Evolutionary conservation across 2,797 vertebrate species (phyloP).

Genomic region (Gastrophryne carolinensis): DNA sequence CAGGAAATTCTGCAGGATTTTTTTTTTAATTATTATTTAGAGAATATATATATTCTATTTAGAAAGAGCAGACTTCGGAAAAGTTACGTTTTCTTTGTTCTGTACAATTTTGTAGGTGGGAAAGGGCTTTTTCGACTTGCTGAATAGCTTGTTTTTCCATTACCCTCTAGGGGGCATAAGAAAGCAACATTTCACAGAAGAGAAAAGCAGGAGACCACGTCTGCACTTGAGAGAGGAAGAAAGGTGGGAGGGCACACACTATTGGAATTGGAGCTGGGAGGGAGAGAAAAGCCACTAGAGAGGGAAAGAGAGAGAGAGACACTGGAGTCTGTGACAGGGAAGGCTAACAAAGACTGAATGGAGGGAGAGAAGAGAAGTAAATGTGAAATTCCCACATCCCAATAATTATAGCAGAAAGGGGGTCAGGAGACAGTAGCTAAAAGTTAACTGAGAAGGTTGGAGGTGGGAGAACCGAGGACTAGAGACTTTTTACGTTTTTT

Average conservation of each 20-base stretch:
- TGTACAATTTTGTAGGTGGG: background rate
- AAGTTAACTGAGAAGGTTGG: constrained; percentile 4
- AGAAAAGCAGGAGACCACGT: constrained; percentile 38
- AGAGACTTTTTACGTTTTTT: background rate
- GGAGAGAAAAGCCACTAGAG: background rate
- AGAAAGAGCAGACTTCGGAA: too few species aligned
- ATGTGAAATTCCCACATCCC: background rate
- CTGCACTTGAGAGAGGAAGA: constrained; percentile 17
- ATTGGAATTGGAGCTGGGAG: constrained; percentile 8
- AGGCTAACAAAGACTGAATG: constrained; percentile 17
- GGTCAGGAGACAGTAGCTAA: constrained; percentile 5
- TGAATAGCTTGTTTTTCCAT: background rate
- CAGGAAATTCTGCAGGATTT: too few species aligned
- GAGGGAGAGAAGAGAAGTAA: constrained; percentile 7
- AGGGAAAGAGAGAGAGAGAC: background rate
- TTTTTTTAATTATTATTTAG: too few species aligned
- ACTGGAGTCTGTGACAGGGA: background rate
- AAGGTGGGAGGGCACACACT: constrained; percentile 13
- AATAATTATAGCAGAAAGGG: background rate
- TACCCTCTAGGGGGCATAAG: constrained; percentile 11
- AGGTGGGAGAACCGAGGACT: constrained; percentile 12
- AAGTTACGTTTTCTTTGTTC: background rate
- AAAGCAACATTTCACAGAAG: background rate
- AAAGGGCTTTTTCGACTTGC: background rate
- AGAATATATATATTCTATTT: too few species aligned